Conservation (phyloP, 2,797 vertebrate genomes). For the Rousettus madagascariensis region DNA sequence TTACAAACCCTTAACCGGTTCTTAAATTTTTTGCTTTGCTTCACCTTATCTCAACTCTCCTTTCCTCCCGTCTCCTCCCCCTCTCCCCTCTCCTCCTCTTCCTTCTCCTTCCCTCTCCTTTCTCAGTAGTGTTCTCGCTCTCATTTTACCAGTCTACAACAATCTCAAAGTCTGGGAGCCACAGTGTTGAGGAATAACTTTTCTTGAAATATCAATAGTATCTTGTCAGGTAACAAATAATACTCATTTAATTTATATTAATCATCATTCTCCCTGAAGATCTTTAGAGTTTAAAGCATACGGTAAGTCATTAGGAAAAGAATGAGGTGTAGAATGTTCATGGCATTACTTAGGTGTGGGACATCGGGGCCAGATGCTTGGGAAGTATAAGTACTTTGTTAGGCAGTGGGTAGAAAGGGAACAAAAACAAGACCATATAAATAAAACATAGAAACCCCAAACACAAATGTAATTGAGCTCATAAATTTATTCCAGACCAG, state of each 20-base stretch:
- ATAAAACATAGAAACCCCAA: background rate
- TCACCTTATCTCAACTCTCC: no score
- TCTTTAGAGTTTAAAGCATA: background rate
- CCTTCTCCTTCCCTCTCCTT: background rate
- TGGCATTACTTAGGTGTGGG: background rate
- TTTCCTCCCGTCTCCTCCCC: background rate
- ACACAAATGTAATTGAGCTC: background rate
- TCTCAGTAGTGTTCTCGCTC: background rate
- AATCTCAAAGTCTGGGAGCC: background rate
- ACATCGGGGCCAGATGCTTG: background rate
- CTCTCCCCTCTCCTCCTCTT: no score
- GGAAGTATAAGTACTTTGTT: background rate
- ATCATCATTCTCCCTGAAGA: background rate
- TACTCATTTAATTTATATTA: background rate
- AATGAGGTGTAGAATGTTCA: background rate
- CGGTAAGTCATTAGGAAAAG: background rate
- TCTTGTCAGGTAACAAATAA: conserved; percentile 5
- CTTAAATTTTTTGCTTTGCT: background rate
- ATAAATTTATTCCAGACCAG: background rate
- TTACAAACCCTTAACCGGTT: background rate
- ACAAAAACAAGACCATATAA: background rate
- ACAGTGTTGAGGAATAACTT: background rate
- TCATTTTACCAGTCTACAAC: background rate
- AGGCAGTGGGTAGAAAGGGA: background rate
- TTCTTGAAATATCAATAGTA: background rate